Evolutionary conservation across 2,888 invertebrate species (phyloP), one percentile per base, ranked within the genome.

Genomic region (Caenorhabditis becei): DNA sequence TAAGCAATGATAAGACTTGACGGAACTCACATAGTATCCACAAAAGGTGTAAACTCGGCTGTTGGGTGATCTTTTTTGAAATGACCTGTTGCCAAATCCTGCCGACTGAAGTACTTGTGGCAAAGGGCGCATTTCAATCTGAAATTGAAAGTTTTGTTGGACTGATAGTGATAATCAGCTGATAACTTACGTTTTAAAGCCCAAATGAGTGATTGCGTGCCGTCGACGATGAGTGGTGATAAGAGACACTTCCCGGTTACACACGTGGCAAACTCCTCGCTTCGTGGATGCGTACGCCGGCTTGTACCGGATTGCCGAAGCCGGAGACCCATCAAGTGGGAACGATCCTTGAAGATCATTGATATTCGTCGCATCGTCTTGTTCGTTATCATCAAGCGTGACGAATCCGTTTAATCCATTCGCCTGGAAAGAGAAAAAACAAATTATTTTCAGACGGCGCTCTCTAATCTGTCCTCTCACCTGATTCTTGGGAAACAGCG

Each of bases 191-290:
- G 77, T 81, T 24, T 81, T 81, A 47, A 81, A 77, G n/a, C 81
- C 81, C 28, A 81, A 44, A 69, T 81, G 81, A 24, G 81, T 81
- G 41, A 77, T 81, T 8, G 81, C 81, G 47, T 81, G 81, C 10
- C 81, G 35, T 20, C 77, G 59, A 24, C 77, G 66, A 72, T 81
- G 81, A 2, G 81, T 81, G n/a, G 81, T 77, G 18, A 81, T 81
- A 23, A 81, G 23, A 3, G 81, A 81, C 23, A 81, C 81, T 63
- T 81, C 81, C 23, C 81, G 66, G 59, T 81, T 67, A 41, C 81
- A 81, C 4, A 81, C 81, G n/a, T 77, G 81, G 37, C 81, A 81
- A n/a, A 81, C 69, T 4, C 81, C 81, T 20, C 81, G 61, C 49
- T 81, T 81, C 28, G 77, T 77, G 1, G 81, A 77, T 0, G 81